Evolutionary conservation across 2,888 invertebrate species (phyloP).

Genomic region (Timema podura): DNA sequence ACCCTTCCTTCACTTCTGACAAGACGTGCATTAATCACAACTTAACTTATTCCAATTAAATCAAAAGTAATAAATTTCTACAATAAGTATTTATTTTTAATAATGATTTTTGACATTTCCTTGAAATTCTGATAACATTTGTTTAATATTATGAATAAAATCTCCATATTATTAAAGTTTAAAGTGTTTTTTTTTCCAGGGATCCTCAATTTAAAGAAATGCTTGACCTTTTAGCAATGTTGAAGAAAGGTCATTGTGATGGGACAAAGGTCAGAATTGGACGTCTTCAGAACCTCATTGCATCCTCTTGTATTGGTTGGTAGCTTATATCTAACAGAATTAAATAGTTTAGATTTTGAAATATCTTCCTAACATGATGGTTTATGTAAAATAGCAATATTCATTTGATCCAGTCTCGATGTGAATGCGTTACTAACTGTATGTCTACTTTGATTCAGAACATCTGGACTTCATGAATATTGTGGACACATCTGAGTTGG

Average conservation of each 20-base stretch:
- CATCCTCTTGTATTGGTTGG: conserved; percentile 92
- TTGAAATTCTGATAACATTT: no score
- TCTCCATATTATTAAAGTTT: not conserved
- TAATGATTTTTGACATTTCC: no score
- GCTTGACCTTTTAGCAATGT: conserved; percentile 91
- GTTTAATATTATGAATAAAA: no score
- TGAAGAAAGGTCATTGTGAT: conserved; percentile 95
- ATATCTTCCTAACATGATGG: conserved; percentile 16
- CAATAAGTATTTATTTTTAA: no score
- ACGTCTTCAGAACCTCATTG: conserved; percentile 88
- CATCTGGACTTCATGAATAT: conserved; percentile 94
- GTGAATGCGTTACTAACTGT: not conserved
- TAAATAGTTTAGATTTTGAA: not conserved
- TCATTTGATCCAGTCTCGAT: not conserved
- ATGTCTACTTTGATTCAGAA: conserved; percentile 52
- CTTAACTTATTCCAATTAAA: no score
- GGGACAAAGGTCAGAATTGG: conserved; percentile 95
- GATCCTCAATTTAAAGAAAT: conserved; percentile 96
- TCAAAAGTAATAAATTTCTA: no score
- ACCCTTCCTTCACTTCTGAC: no score
- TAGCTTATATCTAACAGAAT: conserved; percentile 7
- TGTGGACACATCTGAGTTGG: conserved; percentile 66
- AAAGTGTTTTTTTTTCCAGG: conserved; percentile 40
- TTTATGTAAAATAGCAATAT: conserved; percentile 3
- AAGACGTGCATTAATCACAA: no score